Evolutionary conservation across 2,797 vertebrate species (phyloP).

Genomic region (Neomorphus geoffroyi): DNA sequence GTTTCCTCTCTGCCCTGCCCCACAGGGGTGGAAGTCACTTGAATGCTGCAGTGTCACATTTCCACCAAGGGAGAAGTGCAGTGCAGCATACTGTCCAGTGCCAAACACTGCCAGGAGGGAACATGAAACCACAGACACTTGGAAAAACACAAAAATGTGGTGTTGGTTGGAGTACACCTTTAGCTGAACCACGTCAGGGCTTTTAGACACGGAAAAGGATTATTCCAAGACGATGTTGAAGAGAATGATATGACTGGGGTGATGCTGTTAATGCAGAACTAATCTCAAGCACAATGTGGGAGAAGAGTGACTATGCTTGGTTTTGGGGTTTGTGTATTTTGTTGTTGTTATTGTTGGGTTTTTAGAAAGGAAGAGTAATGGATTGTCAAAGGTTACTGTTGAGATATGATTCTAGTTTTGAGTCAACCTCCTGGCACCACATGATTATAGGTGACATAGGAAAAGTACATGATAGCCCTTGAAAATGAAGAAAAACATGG

Average conservation of each 20-base stretch:
- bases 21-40: rapidly evolving
- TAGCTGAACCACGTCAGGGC: neutral
- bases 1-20: neutral
- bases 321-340: neutral
- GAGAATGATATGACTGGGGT: neutral
- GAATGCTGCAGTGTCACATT: neutral
- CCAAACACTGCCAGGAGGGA: neutral
- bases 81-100: neutral
- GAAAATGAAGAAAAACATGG: neutral
- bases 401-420: neutral
- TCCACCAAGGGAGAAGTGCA: neutral
- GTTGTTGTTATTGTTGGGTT: neutral
- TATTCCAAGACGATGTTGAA: neutral
- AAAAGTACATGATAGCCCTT: neutral
- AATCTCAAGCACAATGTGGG: neutral
- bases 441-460: neutral
- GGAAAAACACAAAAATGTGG: neutral
- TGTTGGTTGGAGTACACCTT: neutral
- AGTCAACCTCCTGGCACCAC: neutral
- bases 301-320: neutral
- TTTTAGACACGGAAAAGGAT: neutral
- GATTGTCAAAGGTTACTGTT: neutral
- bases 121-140: neutral
- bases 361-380: neutral
- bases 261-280: neutral